phyloP scores from a whole-genome alignment of 2,888 invertebrate species.

The Callosobruchus maculatus region DNA sequence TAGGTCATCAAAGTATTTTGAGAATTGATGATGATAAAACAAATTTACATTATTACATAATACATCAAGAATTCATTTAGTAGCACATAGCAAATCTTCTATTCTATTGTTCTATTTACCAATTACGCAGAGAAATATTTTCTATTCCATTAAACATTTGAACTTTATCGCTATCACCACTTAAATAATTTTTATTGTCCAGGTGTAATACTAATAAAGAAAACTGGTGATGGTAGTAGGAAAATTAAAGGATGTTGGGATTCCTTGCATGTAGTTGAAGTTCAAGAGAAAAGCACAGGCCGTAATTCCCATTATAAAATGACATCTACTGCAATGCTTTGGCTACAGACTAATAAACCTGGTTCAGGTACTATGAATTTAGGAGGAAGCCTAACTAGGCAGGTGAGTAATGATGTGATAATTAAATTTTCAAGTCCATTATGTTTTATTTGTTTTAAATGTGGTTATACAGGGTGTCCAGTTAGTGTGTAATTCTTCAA shows the following conservation, averaged over 20 bases:
- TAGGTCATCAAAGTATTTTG: too few species aligned
- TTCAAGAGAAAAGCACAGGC: constrained; percentile 92
- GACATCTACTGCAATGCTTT: constrained; percentile 98
- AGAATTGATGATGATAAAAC: too few species aligned
- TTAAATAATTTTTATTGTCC: constrained; percentile 36
- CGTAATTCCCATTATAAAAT: constrained; percentile 96
- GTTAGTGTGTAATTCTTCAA: too few species aligned
- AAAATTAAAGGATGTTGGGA: constrained; percentile 99
- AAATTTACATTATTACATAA: too few species aligned
- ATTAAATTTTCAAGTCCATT: not conserved
- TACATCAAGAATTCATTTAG: too few species aligned
- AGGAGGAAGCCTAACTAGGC: constrained; percentile 96
- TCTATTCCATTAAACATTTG: too few species aligned
- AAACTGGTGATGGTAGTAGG: constrained; percentile 96
- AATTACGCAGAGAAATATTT: too few species aligned
- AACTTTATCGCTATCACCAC: not conserved
- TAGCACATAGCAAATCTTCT: too few species aligned
- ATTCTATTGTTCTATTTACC: too few species aligned
- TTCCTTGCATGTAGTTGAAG: constrained; percentile 98
- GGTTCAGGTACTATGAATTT: constrained; percentile 99
- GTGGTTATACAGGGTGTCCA: too few species aligned
- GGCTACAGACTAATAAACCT: constrained; percentile 96
- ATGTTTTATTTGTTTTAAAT: too few species aligned
- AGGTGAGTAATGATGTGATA: constrained; percentile 55
- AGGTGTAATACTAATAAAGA: constrained; percentile 97